Base-by-base conservation (phyloP, 2,797 vertebrate genomes). In the Oreonectes daqikongensis region DNA sequence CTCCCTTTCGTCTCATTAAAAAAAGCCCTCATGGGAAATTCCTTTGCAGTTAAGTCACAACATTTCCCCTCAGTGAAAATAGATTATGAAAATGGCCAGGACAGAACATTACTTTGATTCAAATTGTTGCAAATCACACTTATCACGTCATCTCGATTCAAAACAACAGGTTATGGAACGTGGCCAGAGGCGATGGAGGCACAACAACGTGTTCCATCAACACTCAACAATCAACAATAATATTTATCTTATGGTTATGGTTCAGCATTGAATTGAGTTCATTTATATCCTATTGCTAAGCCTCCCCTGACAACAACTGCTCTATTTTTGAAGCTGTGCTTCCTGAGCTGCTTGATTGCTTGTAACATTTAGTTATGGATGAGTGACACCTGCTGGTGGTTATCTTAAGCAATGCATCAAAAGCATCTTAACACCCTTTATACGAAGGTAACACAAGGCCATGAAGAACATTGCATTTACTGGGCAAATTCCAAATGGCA, bases 351-450 rank as follows among this genome's bases (percentile, higher is more conserved):
- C 69, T 81, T 71, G 76, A 82, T 80, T 70, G 75, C 60, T 65
- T 71, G 66, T 72, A 80, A 87, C 81, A 84, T 90, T 90, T 86
- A 87, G 88, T 92, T 91, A 93, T 90, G 90, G 90, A 83, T 93
- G 90, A 91, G 90, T 92, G 91, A 91, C 92, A 92, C 91, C 92
- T 93, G 87, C 89, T 92, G 91, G 91, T 90, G 88, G 83, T 60
- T 86, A 74, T 82, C 55, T 80, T 83, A 53, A 83, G 80, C 71
- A 74, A 77, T 74, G 64, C 55, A 78, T 66, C 48, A 78, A 18
- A 69, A 66, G 66, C 75, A 78, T 69, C 61, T 83, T 69, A 28
- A 59, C n/a, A 20, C 38, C 22, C 70, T 59, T 52, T 67, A 18
- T 55, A 30, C 44, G 57, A 48, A 17, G 4, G 17, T 46, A 67